Evolutionary conservation across 1,140 invertebrate species (phyloP), one percentile per base, ranked within the genome.

Genomic region (Drosophila novamexicana): DNA sequence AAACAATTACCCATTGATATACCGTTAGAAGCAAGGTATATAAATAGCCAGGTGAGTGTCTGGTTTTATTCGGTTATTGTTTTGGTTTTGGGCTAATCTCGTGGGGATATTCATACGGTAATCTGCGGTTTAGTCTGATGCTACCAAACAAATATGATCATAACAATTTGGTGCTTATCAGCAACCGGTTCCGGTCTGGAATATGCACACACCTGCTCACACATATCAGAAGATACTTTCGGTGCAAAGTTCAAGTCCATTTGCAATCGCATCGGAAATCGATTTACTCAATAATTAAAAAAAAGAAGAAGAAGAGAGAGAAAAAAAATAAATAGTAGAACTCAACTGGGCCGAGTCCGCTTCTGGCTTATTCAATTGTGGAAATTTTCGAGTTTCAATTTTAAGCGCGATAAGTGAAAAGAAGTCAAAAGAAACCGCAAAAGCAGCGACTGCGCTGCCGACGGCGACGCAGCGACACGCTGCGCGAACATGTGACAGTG

Each of bases 401-500:
- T 29, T 56, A 75, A 57, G 57, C 72, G 42, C 42, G 53, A 65
- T 54, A 67, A 59, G 53, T 49, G n/a, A 29, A 73, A 37, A 59
- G 9, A 12, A 14, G 54, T 9, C 36, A 64, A 65, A 65, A 58
- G 39, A 44, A 75, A 65, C 37, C 40, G 47, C 57, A 71, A 65
- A 49, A 62, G 32, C 52, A 68, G 39, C 8, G 14, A n/a, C 49
- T 12, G 50, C 54, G 45, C 52, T 61, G 56, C 70, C 68, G 49
- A 67, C 49, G 56, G 42, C 32, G 37, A 32, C 34, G 61, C 32
- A 47, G 14, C 44, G 72, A 70, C 72, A 75, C 72, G 52, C 58
- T 58, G 72, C 72, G 66, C 53, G 39, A 75, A 75, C 72, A 75
- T 75, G 72, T 75, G 72, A 75, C 72, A 64, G 40, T 40, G 52